Base-by-base conservation (phyloP, 2,888 invertebrate genomes). In the Chymomyza caudatula region DNA sequence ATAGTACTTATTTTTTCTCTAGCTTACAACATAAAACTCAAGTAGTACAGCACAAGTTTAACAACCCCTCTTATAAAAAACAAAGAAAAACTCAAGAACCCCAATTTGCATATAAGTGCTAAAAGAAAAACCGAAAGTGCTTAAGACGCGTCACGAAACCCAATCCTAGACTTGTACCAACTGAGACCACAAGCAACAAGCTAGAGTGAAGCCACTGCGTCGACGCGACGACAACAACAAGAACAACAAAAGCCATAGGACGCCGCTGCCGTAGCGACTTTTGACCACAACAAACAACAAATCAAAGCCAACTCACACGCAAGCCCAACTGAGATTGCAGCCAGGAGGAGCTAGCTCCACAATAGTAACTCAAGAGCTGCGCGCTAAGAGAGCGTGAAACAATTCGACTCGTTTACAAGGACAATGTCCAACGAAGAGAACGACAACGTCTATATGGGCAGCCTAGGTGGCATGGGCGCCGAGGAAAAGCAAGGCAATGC, bases 341-440 rank as follows among this genome's bases (percentile, higher is more conserved):
- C 29, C 47, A 63, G 59, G 65, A 51, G 17, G 49, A 37, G 58
- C 51, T 17, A 37, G 29, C 51, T 44, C 15, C 5, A 20, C 20
- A 20, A 13, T 51, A 20, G 22, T 11, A 2, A 11, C 51, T 19
- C 51, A 61, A 60, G 13, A 54, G 43, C 53, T 37, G 63, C 29
- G 43, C 11, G 55, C 43, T 53, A 82, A 82, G 83, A 71, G 77
- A 78, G 67, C 60, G 65, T 61, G 72, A 74, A 59, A 66, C 47
- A 49, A 19, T 25, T 25, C 22, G 60, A 53, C 20, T 37, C 54
- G 11, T 13, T 15, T 47, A 23, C 63, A 67, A 67, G 80, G 74
- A 69, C 63, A 63, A 86, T 83, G 82, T 82, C 82, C 71, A 76
- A 77, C 82, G 82, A 79, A 83, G 80, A 86, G 75, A 85, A 72